Evolutionary conservation across 2,113 vertebrate species (phyloP).

Genomic region (Fulica atra): DNA sequence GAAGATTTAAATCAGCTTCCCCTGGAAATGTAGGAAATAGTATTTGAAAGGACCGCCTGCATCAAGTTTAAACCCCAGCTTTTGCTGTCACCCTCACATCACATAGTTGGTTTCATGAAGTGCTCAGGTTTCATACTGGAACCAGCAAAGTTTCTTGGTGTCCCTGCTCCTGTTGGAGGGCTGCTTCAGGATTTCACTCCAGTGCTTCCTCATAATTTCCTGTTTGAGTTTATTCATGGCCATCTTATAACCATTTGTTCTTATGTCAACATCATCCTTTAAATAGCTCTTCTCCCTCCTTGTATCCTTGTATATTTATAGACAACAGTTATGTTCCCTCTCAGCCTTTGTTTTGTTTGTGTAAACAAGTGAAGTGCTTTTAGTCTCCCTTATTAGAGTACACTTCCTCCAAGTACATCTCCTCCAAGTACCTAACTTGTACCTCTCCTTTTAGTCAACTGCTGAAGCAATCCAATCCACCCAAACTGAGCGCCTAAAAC

Average conservation of each 20-base stretch:
- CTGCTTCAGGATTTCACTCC: conserved; percentile 2
- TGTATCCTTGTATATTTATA: not conserved
- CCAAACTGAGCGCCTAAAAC: not conserved
- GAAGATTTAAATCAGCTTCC: conserved; percentile 32
- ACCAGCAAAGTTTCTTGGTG: not conserved
- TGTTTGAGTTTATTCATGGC: not conserved
- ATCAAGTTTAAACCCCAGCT: not conserved
- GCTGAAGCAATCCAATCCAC: not conserved
- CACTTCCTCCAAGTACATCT: not conserved
- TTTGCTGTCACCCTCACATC: conserved; percentile 21
- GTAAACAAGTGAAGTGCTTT: not conserved
- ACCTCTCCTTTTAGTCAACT: not conserved
- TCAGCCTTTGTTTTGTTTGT: conserved; percentile 4
- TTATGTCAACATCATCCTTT: not conserved
- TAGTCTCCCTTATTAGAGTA: not conserved
- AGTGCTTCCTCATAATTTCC: conserved; percentile 12
- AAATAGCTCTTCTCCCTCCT: conserved; percentile 6
- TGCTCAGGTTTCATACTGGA: conserved; percentile 9
- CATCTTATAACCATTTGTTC: conserved; percentile 21
- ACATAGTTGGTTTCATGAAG: conserved; percentile 24
- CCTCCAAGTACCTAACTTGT: not conserved
- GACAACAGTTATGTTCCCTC: not conserved
- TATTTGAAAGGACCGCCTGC: conserved; percentile 37
- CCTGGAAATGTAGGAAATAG: conserved; percentile 29
- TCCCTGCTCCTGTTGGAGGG: not conserved